phyloP scores from a whole-genome alignment of 2,888 invertebrate genomes.

The Fissipunctia ypsillon region DNA sequence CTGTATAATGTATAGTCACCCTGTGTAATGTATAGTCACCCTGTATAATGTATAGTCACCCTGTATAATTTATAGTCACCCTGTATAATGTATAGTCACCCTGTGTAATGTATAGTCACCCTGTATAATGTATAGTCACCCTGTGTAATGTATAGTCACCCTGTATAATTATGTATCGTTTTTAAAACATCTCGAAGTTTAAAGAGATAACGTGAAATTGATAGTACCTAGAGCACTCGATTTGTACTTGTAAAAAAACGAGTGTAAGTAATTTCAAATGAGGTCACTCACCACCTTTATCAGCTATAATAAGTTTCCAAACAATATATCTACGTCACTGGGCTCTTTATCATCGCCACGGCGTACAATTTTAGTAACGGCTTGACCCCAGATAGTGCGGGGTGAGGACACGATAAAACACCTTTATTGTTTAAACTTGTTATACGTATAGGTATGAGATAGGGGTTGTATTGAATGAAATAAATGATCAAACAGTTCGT shows the following conservation, averaged over 20 bases:
- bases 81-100: not conserved
- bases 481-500: not conserved
- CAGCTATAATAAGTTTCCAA: constrained; percentile 45
- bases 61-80: not conserved
- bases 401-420: constrained; percentile 65
- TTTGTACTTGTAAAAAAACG: constrained; percentile 36
- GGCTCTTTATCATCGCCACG: constrained; percentile 59
- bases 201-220: constrained; percentile 23
- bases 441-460: constrained; percentile 31
- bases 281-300: constrained; percentile 68
- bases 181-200: not conserved
- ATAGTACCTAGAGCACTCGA: constrained; percentile 23
- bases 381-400: constrained; percentile 63
- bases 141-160: not conserved
- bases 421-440: constrained; percentile 68
- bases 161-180: not conserved
- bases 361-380: constrained; percentile 62
- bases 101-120: not conserved
- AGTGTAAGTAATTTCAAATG: constrained; percentile 58
- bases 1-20: not conserved
- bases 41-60: not conserved
- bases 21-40: not conserved
- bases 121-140: not conserved
- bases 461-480: constrained; percentile 27
- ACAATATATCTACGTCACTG: constrained; percentile 63